Evolutionary conservation across 2,888 invertebrate species (phyloP).

Genomic region (Alsophila aescularia): DNA sequence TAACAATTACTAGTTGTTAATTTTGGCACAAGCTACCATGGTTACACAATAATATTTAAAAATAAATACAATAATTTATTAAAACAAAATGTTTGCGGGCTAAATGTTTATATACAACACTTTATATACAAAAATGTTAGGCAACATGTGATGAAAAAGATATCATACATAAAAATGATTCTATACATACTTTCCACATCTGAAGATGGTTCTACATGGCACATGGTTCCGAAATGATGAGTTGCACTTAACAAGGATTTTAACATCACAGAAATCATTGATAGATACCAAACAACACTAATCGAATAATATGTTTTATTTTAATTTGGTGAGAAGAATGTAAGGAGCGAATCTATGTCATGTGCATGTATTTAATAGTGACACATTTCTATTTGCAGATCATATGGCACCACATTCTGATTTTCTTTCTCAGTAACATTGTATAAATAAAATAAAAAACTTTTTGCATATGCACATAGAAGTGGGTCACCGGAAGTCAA

Average conservation of each 20-base stretch:
- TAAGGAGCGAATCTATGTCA: background rate
- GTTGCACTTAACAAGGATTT: background rate
- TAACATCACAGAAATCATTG: no score
- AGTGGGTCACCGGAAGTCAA: background rate
- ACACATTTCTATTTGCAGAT: background rate
- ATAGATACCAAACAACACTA: no score
- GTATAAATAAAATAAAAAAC: no score
- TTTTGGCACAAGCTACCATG: constrained; percentile 4
- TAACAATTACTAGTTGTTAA: constrained; percentile 2
- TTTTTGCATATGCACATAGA: background rate
- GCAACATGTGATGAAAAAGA: background rate
- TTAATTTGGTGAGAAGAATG: background rate
- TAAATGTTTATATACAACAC: constrained; percentile 19
- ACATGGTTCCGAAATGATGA: background rate
- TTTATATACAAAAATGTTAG: constrained; percentile 15
- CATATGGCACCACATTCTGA: constrained; percentile 1
- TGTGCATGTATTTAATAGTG: background rate
- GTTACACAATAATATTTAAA: constrained; percentile 23
- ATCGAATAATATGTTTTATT: background rate
- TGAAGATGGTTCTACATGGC: constrained; percentile 5
- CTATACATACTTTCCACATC: constrained; percentile 17
- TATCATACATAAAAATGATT: constrained; percentile 6
- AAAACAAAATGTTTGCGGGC: constrained; percentile 13
- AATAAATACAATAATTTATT: constrained; percentile 20
- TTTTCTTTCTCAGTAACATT: background rate